phyloP scores from a whole-genome alignment of 2,113 vertebrate species.

The pig (Sus scrofa) region DNA sequence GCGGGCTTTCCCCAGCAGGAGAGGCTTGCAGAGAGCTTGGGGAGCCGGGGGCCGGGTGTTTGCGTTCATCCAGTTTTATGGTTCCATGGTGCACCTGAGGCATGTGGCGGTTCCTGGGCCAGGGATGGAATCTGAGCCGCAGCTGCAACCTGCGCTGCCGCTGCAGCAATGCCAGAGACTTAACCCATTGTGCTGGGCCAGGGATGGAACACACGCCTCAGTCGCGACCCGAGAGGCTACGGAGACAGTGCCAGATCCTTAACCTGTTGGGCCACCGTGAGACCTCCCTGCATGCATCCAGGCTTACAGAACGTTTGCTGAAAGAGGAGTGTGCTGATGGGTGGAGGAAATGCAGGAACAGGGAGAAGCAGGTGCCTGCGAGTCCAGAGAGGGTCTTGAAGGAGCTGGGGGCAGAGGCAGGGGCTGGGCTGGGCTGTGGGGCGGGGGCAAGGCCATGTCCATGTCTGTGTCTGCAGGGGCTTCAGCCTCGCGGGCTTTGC shows the following conservation, averaged over 20 bases:
- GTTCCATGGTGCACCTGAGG: too few relatives aligned
- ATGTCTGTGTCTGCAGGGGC: not conserved
- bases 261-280: too few relatives aligned
- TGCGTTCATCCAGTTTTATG: not conserved
- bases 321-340: not conserved
- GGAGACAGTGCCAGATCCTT: too few relatives aligned
- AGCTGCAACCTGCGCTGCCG: too few relatives aligned
- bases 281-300: too few relatives aligned
- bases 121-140: too few relatives aligned
- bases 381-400: not conserved
- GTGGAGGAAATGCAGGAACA: not conserved
- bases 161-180: too few relatives aligned
- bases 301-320: not conserved
- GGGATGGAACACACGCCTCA: too few relatives aligned
- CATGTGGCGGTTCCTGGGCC: too few relatives aligned
- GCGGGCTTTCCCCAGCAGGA: not conserved
- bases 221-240: too few relatives aligned
- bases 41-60: not conserved
- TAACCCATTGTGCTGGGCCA: too few relatives aligned
- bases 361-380: too few relatives aligned
- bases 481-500: not conserved
- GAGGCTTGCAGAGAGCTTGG: not conserved
- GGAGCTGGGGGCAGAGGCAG: not conserved
- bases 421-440: not conserved
- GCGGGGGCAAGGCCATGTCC: rapidly evolving